phyloP scores from a whole-genome alignment of 30 jellyfish, hydroid and myxozoan genomes.

The Aurelia aurita complex sp. Pacific region DNA sequence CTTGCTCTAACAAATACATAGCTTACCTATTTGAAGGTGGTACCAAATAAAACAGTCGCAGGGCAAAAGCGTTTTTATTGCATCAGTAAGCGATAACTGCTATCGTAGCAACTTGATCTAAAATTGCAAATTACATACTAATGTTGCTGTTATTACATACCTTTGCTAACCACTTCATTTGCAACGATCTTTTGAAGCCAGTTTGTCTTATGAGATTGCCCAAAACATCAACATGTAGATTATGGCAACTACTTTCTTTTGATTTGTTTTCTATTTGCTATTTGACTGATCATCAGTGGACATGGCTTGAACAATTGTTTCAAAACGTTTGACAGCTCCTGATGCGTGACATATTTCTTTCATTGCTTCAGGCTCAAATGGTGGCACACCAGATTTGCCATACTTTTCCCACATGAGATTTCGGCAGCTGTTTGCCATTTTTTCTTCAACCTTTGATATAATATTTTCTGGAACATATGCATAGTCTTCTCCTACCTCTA shows the following conservation, averaged over 20 bases:
- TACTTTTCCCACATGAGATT: not conserved
- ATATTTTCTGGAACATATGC: not conserved
- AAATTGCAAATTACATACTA: no score
- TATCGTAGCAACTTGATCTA: not conserved
- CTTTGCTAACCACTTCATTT: not conserved
- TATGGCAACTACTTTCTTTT: conserved; percentile 11
- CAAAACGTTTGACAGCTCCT: conserved; percentile 5
- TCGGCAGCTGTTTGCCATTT: not conserved
- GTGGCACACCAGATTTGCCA: not conserved
- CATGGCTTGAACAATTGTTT: conserved; percentile 4
- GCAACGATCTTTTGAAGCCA: not conserved
- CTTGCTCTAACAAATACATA: no score
- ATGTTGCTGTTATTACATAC: not conserved
- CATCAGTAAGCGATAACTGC: no score
- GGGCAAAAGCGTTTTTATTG: no score
- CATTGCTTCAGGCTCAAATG: not conserved
- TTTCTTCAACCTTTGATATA: not conserved
- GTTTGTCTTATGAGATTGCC: not conserved
- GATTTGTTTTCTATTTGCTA: not conserved
- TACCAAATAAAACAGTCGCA: no score
- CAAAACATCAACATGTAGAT: conserved; percentile 12
- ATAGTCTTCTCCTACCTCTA: not conserved
- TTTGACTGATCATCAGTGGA: conserved; percentile 8
- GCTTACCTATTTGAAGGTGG: no score
- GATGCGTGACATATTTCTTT: not conserved